Conservation (phyloP, 2,797 vertebrate genomes). For the Tangara arthus region DNA sequence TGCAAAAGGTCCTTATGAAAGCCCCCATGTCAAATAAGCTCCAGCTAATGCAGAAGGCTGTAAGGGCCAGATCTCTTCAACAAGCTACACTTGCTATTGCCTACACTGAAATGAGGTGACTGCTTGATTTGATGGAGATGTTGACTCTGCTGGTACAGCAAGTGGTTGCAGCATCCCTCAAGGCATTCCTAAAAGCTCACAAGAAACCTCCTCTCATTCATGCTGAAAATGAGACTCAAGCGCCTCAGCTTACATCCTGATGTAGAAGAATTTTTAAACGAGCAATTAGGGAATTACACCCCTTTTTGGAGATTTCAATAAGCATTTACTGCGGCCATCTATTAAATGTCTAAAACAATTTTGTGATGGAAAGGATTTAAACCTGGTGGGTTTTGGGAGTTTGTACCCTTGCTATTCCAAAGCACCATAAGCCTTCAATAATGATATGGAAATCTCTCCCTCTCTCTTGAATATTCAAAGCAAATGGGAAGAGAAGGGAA, state of each 20-base stretch:
- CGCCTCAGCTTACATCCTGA: neutral
- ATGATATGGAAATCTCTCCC: neutral
- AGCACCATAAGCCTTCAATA: neutral
- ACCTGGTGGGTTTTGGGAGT: neutral
- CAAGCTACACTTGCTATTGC: accelerated
- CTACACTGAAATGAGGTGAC: neutral
- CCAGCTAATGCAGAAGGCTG: neutral
- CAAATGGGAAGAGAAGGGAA: neutral
- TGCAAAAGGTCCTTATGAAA: neutral
- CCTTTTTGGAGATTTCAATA: neutral
- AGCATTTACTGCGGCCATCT: neutral
- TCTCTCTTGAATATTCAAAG: neutral
- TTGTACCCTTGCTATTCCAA: neutral
- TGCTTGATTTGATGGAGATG: neutral
- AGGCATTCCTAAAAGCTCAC: neutral
- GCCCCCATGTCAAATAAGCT: neutral
- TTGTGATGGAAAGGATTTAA: neutral
- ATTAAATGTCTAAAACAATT: neutral
- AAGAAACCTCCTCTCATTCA: neutral
- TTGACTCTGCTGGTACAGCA: neutral
- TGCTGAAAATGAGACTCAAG: neutral
- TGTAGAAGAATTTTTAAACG: neutral
- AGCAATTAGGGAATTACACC: neutral
- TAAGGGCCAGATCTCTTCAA: neutral
- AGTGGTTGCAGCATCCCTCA: neutral